Percentiles rank a stretch among this genome's conserved stretches.
Evolutionary conservation across 2,888 invertebrate species (phyloP).

Genomic region (Trichogramma dendrolimi): DNA sequence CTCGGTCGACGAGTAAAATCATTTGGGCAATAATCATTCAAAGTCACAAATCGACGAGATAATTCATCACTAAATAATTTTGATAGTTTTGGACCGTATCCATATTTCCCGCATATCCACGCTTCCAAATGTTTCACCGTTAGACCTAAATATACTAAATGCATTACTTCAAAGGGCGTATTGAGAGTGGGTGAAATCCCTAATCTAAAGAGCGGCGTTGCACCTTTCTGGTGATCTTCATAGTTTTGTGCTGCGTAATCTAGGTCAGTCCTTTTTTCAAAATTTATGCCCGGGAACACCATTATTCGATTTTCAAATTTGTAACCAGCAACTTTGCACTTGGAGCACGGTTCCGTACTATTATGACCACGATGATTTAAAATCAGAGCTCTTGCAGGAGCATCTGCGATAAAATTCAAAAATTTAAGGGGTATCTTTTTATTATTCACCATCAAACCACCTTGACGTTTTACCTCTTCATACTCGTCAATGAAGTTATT

Average conservation of each 20-base stretch:
- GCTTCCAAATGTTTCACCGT: background rate
- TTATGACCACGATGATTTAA: slow-evolving; percentile 1
- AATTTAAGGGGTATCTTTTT: background rate
- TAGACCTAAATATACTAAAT: background rate
- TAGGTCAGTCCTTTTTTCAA: background rate
- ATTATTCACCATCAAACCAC: background rate
- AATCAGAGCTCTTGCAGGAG: slow-evolving; percentile 1
- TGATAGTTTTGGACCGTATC: background rate
- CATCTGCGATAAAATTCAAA: background rate
- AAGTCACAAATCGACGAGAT: background rate
- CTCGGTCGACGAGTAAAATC: slow-evolving; percentile 1
- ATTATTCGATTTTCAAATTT: background rate
- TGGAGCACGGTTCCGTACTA: background rate
- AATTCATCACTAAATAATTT: background rate
- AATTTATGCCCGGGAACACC: background rate
- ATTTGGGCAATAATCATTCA: background rate
- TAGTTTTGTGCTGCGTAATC: background rate
- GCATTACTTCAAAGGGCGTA: background rate
- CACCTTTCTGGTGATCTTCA: background rate
- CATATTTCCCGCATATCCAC: slow-evolving; percentile 3
- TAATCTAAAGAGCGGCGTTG: background rate
- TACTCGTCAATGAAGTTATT: background rate
- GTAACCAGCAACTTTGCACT: background rate
- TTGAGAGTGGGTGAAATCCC: background rate
- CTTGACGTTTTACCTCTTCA: background rate